These are phyloP conservation scores for Pampus argenteus DNA, from an alignment of 2,797 vertebrate species.

Conservation along the genomic window DNA sequence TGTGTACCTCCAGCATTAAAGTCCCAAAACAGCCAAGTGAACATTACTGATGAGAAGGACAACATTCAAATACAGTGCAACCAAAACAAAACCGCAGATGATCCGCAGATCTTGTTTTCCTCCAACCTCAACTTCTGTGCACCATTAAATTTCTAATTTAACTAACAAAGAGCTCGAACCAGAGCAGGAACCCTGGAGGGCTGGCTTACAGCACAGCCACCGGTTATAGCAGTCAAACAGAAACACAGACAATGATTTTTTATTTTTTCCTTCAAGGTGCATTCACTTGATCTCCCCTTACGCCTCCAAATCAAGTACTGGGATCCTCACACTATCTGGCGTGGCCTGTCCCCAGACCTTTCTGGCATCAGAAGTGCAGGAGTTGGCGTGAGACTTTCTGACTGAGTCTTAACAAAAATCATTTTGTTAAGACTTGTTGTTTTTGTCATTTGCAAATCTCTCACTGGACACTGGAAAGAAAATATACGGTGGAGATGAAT, in stretches of 20 bases:
- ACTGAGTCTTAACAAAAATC: conserved; percentile 81
- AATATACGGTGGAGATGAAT: conserved; percentile 71
- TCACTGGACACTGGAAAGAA: conserved; percentile 76
- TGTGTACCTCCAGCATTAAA: conserved; percentile 60
- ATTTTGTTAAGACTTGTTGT: no score
- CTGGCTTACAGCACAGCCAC: conserved; percentile 30
- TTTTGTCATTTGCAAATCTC: conserved; percentile 79
- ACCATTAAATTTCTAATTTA: conserved; percentile 76
- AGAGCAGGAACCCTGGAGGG: conserved; percentile 50
- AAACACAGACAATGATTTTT: conserved; percentile 25
- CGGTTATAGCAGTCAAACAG: conserved; percentile 25
- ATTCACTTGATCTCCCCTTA: conserved; percentile 11
- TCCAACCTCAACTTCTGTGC: conserved; percentile 68
- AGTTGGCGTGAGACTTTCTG: conserved; percentile 73
- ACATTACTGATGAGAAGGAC: conserved; percentile 57
- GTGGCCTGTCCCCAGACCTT: conserved; percentile 54
- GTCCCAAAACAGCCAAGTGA: conserved; percentile 54
- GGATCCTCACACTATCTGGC: conserved; percentile 64
- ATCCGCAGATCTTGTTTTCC: conserved; percentile 72
- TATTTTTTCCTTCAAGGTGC: conserved; percentile 25
- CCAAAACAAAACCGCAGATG: conserved; percentile 66
- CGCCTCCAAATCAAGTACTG: conserved; percentile 14
- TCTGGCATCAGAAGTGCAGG: conserved; percentile 68
- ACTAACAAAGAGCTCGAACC: conserved; percentile 57
- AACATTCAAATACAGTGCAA: conserved; percentile 69